Percentiles rank a stretch among this genome's conserved stretches.
Conservation (phyloP, 1,140 invertebrate genomes). For the Drosophila pseudoobscura region DNA sequence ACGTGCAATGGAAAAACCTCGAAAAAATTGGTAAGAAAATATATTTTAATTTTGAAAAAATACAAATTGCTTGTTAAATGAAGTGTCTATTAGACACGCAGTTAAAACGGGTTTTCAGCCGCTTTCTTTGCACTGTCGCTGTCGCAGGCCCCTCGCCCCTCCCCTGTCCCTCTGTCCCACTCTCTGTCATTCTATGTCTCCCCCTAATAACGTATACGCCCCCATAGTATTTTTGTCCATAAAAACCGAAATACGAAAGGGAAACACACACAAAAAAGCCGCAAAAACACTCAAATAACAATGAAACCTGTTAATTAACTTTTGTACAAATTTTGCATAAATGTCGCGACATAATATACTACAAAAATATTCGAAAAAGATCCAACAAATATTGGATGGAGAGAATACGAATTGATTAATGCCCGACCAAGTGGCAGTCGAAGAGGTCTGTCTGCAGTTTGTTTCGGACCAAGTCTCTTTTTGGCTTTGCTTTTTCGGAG, state of each 20-base stretch:
- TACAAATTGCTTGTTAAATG: constrained; percentile 51
- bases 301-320: constrained; percentile 78
- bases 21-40: neutral
- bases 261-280: constrained; percentile 27
- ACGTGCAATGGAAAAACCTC: constrained; percentile 54
- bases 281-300: constrained; percentile 37
- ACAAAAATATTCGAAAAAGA: constrained; percentile 10
- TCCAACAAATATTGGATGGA: constrained; percentile 19
- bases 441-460: constrained; percentile 24
- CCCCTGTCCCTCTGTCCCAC: neutral
- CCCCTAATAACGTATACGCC: constrained; percentile 63
- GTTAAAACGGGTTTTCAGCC: constrained; percentile 28
- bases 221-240: constrained; percentile 44
- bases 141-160: neutral
- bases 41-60: constrained; percentile 9
- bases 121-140: constrained; percentile 44
- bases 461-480: constrained; percentile 13
- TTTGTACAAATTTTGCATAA: constrained; percentile 71
- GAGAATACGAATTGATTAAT: constrained; percentile 65
- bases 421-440: constrained; percentile 30
- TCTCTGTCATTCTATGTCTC: constrained; percentile 19
- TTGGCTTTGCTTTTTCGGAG: constrained; percentile 3
- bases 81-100: constrained; percentile 31
- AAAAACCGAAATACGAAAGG: constrained; percentile 46
- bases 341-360: constrained; percentile 56